These are phyloP conservation scores for Cistogaster globosa DNA, from an alignment of 2,888 invertebrate species.

Conservation along the genomic window DNA sequence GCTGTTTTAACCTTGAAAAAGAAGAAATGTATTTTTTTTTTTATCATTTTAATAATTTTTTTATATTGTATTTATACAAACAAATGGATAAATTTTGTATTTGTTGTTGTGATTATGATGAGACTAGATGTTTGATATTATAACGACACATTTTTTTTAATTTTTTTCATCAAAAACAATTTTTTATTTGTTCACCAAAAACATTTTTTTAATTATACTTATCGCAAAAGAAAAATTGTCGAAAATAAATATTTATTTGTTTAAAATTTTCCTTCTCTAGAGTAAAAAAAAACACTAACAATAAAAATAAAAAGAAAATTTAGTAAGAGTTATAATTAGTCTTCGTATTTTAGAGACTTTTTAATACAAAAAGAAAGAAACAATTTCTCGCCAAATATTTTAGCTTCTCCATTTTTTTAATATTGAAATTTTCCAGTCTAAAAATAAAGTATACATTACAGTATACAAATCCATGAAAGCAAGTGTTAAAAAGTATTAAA, in stretches of 20 bases:
- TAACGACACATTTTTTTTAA: slow-evolving; percentile 62
- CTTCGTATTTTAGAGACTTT: slow-evolving; percentile 50
- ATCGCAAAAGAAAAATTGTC: background rate
- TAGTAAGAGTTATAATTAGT: slow-evolving; percentile 66
- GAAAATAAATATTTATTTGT: slow-evolving; percentile 52
- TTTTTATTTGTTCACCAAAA: background rate
- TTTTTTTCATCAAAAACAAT: slow-evolving; percentile 38
- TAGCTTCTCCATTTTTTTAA: slow-evolving; percentile 55
- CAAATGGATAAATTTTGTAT: background rate
- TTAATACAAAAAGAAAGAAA: slow-evolving; percentile 40
- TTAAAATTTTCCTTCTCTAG: slow-evolving; percentile 31
- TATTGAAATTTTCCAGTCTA: slow-evolving; percentile 52
- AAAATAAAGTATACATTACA: slow-evolving; percentile 71
- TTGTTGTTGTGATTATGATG: background rate
- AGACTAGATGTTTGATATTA: slow-evolving; percentile 22
- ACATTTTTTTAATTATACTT: background rate
- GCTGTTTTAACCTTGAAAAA: slow-evolving; percentile 45
- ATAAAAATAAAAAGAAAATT: slow-evolving; percentile 46
- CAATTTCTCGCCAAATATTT: slow-evolving; percentile 54
- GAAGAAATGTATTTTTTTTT: no score
- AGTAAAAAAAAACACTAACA: slow-evolving; percentile 34
- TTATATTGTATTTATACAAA: slow-evolving; percentile 26
- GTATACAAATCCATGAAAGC: slow-evolving; percentile 39
- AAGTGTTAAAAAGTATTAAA: slow-evolving; percentile 20
- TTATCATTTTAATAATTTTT: no score